A percentile compares a stretch with the other conserved stretches of the same genome.
phyloP scores from a whole-genome alignment of 2,888 invertebrate genomes.

The Mythimna vitellina region DNA sequence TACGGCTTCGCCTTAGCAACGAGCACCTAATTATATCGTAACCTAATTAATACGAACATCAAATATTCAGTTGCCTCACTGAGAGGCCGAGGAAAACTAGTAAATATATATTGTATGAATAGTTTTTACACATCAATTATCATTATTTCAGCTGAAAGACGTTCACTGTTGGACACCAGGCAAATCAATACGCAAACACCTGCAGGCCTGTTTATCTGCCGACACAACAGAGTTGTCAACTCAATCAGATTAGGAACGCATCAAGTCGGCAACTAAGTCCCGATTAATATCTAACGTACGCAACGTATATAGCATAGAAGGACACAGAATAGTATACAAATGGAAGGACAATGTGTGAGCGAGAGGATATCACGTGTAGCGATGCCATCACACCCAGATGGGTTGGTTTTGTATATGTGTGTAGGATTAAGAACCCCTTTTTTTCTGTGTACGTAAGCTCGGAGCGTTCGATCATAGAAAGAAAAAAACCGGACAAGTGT shows the following conservation, averaged over 20 bases:
- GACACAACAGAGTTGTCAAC: slow-evolving; percentile 62
- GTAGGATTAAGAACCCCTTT: too few species aligned
- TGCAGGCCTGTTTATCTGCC: slow-evolving; percentile 7
- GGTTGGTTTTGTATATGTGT: too few species aligned
- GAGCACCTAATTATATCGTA: slow-evolving; percentile 54
- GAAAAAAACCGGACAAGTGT: too few species aligned
- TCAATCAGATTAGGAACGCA: slow-evolving; percentile 72
- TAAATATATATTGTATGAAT: slow-evolving; percentile 17
- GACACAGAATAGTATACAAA: slow-evolving; percentile 24
- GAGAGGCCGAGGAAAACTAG: slow-evolving; percentile 31
- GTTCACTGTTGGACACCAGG: not conserved
- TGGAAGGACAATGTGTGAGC: not conserved
- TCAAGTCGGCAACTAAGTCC: slow-evolving; percentile 64
- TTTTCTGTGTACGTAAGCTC: too few species aligned
- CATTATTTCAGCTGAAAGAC: not conserved
- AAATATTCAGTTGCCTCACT: slow-evolving; percentile 43
- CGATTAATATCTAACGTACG: slow-evolving; percentile 61
- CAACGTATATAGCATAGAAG: not conserved
- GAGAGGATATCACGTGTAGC: not conserved
- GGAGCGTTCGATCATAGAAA: too few species aligned
- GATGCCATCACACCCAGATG: too few species aligned
- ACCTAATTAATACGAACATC: slow-evolving; percentile 55
- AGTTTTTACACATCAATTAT: slow-evolving; percentile 1
- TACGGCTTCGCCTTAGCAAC: slow-evolving; percentile 44
- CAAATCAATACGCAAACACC: slow-evolving; percentile 21